These are phyloP conservation scores for Acomys russatus DNA, from an alignment of 2,797 vertebrate genomes.

Conservation along the genomic window DNA sequence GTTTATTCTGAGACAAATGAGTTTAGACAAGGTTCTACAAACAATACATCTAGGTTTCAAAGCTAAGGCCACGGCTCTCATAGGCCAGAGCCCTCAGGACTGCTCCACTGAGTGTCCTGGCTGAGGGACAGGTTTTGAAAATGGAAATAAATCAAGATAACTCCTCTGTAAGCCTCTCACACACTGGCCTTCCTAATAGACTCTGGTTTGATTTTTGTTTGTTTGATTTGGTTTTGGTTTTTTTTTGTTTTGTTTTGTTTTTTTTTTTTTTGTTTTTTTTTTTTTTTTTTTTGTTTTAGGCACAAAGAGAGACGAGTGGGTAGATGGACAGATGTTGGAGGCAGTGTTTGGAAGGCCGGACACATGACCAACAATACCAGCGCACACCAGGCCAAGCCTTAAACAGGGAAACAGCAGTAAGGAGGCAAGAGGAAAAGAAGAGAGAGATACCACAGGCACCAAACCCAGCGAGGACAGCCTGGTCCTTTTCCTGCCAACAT, in stretches of 20 bases:
- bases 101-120: constrained; percentile 2
- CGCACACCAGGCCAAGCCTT: not conserved
- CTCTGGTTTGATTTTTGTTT: not conserved
- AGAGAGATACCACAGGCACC: not conserved
- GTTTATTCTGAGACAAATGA: not conserved
- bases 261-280: too few species aligned
- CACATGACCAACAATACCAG: not conserved
- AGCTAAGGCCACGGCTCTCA: not conserved
- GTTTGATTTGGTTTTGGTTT: not conserved
- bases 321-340: not conserved
- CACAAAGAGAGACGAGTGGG: not conserved
- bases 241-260: not conserved
- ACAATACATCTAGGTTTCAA: constrained; percentile 21
- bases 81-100: constrained; percentile 1
- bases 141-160: constrained; percentile 10
- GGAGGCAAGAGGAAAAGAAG: constrained; percentile 18
- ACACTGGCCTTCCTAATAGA: not conserved
- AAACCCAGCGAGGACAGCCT: not conserved
- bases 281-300: not conserved
- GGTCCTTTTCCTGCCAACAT: not conserved
- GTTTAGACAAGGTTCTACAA: not conserved
- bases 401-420: not conserved
- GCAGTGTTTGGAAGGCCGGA: not conserved
- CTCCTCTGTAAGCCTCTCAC: not conserved
- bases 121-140: not conserved